phyloP scores from a whole-genome alignment of 2,797 vertebrate genomes.

The Orestias chungarensis region DNA sequence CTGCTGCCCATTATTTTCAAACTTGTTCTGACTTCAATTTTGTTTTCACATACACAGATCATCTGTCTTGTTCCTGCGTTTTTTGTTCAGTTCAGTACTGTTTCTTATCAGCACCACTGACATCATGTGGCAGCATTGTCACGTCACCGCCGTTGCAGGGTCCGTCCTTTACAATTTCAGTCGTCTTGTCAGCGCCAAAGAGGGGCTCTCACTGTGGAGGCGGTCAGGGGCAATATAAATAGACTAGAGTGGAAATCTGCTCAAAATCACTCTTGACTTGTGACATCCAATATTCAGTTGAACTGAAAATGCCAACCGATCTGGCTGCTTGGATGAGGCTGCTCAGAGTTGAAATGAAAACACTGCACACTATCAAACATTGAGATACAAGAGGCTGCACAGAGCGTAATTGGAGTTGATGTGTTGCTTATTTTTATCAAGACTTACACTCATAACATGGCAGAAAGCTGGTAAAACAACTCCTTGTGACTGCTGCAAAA shows the following conservation, averaged over 20 bases:
- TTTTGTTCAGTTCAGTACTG: constrained; percentile 34
- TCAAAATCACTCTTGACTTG: constrained; percentile 1
- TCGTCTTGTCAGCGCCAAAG: constrained; percentile 9
- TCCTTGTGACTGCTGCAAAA: not conserved
- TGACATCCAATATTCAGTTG: not conserved
- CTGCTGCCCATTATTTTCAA: constrained; percentile 19
- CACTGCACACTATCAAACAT: not conserved
- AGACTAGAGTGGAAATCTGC: constrained; percentile 15
- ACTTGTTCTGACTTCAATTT: not conserved
- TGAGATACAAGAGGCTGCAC: constrained; percentile 11
- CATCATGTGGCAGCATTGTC: constrained; percentile 32
- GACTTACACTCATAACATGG: constrained; percentile 18
- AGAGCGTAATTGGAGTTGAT: constrained; percentile 38
- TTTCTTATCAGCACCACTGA: constrained; percentile 34
- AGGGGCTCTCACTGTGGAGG: constrained; percentile 4
- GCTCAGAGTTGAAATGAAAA: constrained; percentile 11
- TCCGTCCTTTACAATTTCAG: constrained; percentile 23
- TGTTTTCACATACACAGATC: constrained; percentile 4
- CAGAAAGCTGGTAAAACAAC: constrained; percentile 24
- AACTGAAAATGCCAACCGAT: constrained; percentile 4
- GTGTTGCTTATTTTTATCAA: constrained; percentile 49
- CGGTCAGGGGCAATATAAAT: constrained; percentile 17
- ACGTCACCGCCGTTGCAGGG: constrained; percentile 29
- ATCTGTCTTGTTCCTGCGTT: constrained; percentile 18
- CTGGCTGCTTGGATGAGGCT: constrained; percentile 9